Evolutionary conservation across 1,140 invertebrate genomes (phyloP), one percentile per base, ranked within the genome.

Genomic region (Lanistes nyassanus): DNA sequence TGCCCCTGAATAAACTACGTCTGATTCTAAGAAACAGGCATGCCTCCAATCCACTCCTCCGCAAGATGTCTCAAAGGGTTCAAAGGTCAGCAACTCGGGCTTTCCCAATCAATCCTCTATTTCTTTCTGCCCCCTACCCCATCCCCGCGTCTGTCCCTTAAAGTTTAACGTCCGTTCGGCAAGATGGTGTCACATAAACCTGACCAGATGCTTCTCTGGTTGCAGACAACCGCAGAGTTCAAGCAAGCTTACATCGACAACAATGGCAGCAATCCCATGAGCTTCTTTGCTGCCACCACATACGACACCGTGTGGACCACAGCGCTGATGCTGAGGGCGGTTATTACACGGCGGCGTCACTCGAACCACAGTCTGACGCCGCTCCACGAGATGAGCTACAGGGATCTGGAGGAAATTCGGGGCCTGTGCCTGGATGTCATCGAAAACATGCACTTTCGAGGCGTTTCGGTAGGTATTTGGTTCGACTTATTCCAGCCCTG

Each of bases 261-360:
- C 2, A 89, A 91, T 3, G 89, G 93, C 3, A 82, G 85, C 9
- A 74, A 81, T 16, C 94, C 94, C 0, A 71, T 83, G 58, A 85
- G 83, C 1, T 91, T 92, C 65, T 95, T 92, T 82, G 93, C 94
- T 0, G 92, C 93, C 0, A 93, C 95, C 83, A 93, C 94, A 0
- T 97, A 96, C 84, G 96, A 97, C 82, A 95, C 95, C 0, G 92
- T 97, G 1, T 97, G 95, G 95, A 93, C 94, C 0, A 94, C 96
- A 77, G 95, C 94, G 0, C 82, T 95, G 21, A 93, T 94, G 0
- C 85, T 96, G 55, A 89, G 90, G 68, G 89, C 89, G 76, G 90
- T 92, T 2, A 71, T 86, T 42, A 39, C 65, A 67, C 65, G n/a
- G 65, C 23, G 71, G n/a, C 39, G 72, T 36, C 19, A 70, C 16